These are phyloP conservation scores for cattle (Bos taurus) DNA, from an alignment of 2,113 vertebrate genomes.

Conservation along the genomic window DNA sequence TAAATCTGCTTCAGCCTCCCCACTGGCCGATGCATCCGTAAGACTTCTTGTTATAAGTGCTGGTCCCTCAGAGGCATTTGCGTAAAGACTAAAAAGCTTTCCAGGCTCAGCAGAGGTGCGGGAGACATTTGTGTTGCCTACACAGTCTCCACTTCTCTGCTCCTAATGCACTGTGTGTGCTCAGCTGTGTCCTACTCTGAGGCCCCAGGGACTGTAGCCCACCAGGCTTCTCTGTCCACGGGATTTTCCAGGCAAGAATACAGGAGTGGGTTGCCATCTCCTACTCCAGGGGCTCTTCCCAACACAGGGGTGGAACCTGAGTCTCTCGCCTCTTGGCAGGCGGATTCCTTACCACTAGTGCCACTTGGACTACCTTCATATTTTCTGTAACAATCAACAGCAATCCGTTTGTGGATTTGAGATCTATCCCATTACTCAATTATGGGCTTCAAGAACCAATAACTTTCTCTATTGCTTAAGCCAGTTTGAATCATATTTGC, in stretches of 20 bases:
- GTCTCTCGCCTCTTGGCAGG: not conserved
- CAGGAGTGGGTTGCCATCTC: not conserved
- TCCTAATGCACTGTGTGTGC: rapidly evolving
- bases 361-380: not conserved
- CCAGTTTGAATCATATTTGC: not conserved
- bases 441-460: not conserved
- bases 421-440: not conserved
- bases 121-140: not conserved
- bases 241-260: not conserved
- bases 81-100: not conserved
- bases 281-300: not conserved
- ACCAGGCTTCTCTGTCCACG: not conserved
- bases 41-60: not conserved
- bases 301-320: not conserved
- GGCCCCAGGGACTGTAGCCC: not conserved
- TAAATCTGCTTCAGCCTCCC: not conserved
- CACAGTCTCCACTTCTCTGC: not conserved
- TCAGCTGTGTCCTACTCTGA: not conserved
- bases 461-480: not conserved
- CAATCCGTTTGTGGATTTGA: not conserved
- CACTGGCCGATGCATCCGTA: not conserved
- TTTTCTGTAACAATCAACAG: not conserved
- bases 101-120: not conserved
- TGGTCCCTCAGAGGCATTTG: not conserved
- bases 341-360: not conserved